Conservation (phyloP, 2,113 vertebrate genomes). For the Corythornis vintsioides region DNA sequence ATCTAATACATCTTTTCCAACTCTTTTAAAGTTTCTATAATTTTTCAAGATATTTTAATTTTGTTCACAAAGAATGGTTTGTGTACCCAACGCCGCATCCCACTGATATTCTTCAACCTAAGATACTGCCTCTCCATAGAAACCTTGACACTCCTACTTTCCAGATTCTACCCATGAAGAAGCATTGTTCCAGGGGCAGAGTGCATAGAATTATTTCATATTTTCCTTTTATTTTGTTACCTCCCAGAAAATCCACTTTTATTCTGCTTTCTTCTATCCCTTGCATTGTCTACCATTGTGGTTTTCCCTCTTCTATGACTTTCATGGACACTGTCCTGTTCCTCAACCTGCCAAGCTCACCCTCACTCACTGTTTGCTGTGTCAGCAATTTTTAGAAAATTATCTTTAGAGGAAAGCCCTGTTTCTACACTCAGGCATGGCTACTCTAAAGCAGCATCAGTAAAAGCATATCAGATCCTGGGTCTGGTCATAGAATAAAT, state of each 20-base stretch:
- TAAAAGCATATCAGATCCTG: neutral
- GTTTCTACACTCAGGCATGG: neutral
- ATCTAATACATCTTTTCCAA: conserved; percentile 2
- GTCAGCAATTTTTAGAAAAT: neutral
- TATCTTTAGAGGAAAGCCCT: neutral
- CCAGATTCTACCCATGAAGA: neutral
- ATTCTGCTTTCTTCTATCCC: neutral
- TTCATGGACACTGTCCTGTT: neutral
- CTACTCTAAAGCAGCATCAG: neutral
- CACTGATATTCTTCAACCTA: neutral
- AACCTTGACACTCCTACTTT: neutral
- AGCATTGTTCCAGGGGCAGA: neutral
- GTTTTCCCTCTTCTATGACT: neutral
- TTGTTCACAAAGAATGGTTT: neutral
- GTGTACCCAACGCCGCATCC: neutral
- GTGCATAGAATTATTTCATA: neutral
- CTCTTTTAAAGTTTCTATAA: neutral
- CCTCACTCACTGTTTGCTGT: fast-evolving
- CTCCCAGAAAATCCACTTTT: neutral
- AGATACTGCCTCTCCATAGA: neutral
- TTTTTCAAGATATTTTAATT: conserved; percentile 12
- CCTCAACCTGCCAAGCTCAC: neutral
- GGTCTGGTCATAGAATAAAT: neutral
- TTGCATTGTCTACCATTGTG: neutral
- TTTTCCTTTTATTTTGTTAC: neutral